Conservation (phyloP, 2,888 invertebrate genomes). For the Trissolcus brochymenae region DNA sequence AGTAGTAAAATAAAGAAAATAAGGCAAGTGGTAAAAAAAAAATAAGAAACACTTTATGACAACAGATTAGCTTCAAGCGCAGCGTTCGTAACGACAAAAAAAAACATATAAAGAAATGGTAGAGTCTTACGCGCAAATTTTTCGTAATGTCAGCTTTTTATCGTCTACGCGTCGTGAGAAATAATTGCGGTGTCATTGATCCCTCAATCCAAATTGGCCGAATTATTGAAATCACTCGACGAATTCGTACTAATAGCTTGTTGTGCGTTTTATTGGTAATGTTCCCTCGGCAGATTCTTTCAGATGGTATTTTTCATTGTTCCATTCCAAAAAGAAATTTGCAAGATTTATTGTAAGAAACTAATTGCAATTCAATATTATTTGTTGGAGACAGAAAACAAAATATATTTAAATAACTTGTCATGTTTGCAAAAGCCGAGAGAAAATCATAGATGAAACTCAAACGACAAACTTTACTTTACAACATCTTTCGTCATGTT, state of each 20-base stretch:
- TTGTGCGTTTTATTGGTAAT: slow-evolving; percentile 12
- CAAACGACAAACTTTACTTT: too few relatives aligned
- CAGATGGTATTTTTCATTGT: not conserved
- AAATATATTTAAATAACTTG: too few relatives aligned
- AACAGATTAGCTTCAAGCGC: slow-evolving; percentile 36
- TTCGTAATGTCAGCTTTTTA: slow-evolving; percentile 50
- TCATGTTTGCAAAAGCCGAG: too few relatives aligned
- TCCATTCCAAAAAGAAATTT: not conserved
- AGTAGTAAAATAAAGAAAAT: slow-evolving; percentile 32
- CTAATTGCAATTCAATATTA: too few relatives aligned
- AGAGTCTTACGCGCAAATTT: slow-evolving; percentile 31
- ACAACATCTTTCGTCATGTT: slow-evolving; percentile 21
- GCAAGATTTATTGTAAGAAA: too few relatives aligned
- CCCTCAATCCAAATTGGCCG: slow-evolving; percentile 37
- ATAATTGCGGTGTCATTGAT: slow-evolving; percentile 54
- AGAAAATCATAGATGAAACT: too few relatives aligned
- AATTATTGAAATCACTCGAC: slow-evolving; percentile 44
- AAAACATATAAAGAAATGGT: slow-evolving; percentile 27
- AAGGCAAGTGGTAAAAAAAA: slow-evolving; percentile 22
- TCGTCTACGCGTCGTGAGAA: slow-evolving; percentile 43
- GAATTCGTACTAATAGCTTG: slow-evolving; percentile 16
- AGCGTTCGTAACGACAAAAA: slow-evolving; percentile 22
- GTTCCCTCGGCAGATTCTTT: slow-evolving; percentile 9
- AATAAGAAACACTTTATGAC: slow-evolving; percentile 17
- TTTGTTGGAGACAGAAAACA: too few relatives aligned